A percentile compares a stretch with the other conserved stretches of the same genome.
phyloP scores from a whole-genome alignment of 2,113 vertebrate species.

The Lagenorhynchus albirostris region DNA sequence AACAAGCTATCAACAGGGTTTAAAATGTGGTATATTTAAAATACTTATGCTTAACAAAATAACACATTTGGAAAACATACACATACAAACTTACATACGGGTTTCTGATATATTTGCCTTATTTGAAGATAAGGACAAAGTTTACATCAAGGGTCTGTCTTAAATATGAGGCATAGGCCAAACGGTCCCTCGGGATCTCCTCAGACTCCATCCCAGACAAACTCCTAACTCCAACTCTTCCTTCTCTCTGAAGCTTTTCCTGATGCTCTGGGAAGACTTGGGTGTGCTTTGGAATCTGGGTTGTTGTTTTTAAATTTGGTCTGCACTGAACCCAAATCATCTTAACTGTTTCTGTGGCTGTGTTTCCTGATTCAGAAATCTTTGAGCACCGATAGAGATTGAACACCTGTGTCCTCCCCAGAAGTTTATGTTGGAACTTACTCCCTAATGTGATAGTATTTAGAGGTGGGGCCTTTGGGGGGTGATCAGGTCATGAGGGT shows the following conservation, averaged over 20 bases:
- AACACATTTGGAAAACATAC: background rate
- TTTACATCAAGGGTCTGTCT: background rate
- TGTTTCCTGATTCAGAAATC: background rate
- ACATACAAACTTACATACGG: background rate
- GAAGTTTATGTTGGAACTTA: background rate
- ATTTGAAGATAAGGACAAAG: background rate
- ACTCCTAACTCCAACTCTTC: accelerated
- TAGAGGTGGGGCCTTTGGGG: background rate
- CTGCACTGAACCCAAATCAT: background rate
- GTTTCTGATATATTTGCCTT: background rate
- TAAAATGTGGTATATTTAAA: background rate
- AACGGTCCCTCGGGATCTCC: background rate
- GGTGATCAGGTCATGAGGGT: background rate
- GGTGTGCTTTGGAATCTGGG: background rate
- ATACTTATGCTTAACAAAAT: background rate
- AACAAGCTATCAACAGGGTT: background rate
- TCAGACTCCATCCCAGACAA: background rate
- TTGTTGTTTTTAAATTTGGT: background rate
- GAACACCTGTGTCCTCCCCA: background rate
- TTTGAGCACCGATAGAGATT: background rate
- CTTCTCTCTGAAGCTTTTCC: background rate
- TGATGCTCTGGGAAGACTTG: background rate
- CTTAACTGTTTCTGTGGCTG: background rate
- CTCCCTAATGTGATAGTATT: background rate
- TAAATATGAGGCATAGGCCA: background rate